Conservation (phyloP, 2,797 vertebrate genomes). For the Gobionotothen gibberifrons region DNA sequence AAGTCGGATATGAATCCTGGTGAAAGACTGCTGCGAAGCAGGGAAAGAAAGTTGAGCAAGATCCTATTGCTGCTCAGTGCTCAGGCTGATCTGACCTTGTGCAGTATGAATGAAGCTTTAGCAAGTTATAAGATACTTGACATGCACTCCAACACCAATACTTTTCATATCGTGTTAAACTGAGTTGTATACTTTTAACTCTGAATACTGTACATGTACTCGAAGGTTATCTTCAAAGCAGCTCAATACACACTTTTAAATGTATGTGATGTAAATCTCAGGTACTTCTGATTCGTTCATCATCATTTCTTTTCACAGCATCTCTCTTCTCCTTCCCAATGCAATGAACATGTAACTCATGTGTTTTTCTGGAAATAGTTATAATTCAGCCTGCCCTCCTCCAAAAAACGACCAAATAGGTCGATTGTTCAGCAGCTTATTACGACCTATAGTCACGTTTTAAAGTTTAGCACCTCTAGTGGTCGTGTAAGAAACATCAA, state of each 20-base stretch:
- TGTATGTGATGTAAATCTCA: not conserved
- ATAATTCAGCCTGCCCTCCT: too few species aligned
- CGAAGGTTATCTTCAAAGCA: constrained; percentile 26
- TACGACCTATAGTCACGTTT: too few species aligned
- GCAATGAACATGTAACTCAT: constrained; percentile 33
- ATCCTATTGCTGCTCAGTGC: constrained; percentile 44
- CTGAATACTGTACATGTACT: constrained; percentile 4
- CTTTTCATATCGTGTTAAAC: constrained; percentile 38
- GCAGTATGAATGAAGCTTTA: constrained; percentile 42
- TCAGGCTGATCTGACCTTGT: constrained; percentile 59
- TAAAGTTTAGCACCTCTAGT: too few species aligned
- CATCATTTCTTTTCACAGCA: not conserved
- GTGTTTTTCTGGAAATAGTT: constrained; percentile 47
- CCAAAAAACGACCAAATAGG: too few species aligned
- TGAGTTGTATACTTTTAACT: constrained; percentile 31
- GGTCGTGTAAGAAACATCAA: too few species aligned
- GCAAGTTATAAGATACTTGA: constrained; percentile 55
- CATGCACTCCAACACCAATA: constrained; percentile 36
- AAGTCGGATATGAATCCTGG: constrained; percentile 59
- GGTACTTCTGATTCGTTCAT: constrained; percentile 11
- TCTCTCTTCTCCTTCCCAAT: not conserved
- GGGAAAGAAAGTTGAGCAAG: constrained; percentile 57
- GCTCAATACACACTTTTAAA: constrained; percentile 8
- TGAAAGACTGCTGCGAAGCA: constrained; percentile 50
- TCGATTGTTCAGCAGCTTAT: too few species aligned